Percentiles rank a stretch among this genome's conserved stretches.
phyloP scores from a whole-genome alignment of 2,888 invertebrate genomes.

The Automeris io region DNA sequence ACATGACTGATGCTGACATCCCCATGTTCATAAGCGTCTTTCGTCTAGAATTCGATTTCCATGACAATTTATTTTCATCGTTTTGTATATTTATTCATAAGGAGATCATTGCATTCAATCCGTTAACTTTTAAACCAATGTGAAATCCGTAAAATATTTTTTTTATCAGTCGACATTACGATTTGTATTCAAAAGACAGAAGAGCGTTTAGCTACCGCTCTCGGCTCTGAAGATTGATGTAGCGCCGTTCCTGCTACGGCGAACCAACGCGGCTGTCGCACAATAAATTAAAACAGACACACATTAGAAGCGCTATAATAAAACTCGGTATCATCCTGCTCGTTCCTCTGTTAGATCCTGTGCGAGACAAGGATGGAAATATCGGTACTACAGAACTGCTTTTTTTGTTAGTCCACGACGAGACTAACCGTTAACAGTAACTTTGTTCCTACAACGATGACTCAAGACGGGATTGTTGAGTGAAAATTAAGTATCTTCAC shows the following conservation, averaged over 20 bases:
- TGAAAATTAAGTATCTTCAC: conserved; percentile 25
- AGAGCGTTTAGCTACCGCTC: conserved; percentile 39
- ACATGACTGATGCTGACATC: too few relatives aligned
- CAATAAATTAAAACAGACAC: conserved; percentile 71
- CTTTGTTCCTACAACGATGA: conserved; percentile 58
- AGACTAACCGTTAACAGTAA: conserved; percentile 62
- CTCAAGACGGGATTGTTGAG: conserved; percentile 26
- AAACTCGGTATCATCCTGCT: conserved; percentile 54
- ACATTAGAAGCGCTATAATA: conserved; percentile 58
- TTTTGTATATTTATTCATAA: too few relatives aligned
- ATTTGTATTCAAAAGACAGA: conserved; percentile 38
- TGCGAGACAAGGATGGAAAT: conserved; percentile 52
- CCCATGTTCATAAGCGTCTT: too few relatives aligned
- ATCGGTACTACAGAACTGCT: conserved; percentile 52
- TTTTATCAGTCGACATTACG: conserved; percentile 17
- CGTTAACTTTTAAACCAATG: too few relatives aligned
- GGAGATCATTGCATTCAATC: too few relatives aligned
- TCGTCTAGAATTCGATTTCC: too few relatives aligned
- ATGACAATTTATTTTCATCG: too few relatives aligned
- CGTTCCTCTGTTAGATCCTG: conserved; percentile 36
- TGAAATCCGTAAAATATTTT: conserved; percentile 3
- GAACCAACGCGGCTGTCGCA: conserved; percentile 65
- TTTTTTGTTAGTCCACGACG: conserved; percentile 66
- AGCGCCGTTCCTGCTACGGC: conserved; percentile 47
- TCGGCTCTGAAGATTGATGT: conserved; percentile 62